These are phyloP conservation scores for Pocillopora meandrina DNA, from an alignment of 92 coral and sea anemone genomes.

Conservation along the genomic window DNA sequence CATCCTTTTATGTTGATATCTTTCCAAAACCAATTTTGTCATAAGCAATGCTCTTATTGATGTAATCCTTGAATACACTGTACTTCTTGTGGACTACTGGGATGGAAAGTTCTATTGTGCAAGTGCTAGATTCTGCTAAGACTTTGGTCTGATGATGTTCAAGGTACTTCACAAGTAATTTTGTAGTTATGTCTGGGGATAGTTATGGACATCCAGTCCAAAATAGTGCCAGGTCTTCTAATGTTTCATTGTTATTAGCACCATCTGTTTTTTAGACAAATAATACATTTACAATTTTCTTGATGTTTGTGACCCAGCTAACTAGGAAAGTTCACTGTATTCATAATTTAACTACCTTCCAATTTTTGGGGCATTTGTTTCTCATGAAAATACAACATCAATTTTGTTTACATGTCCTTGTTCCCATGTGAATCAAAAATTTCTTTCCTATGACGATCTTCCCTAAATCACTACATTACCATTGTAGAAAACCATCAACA, in stretches of 20 bases:
- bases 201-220: slow-evolving; percentile 38
- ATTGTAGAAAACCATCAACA: too few species aligned
- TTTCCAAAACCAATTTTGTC: slow-evolving; percentile 48
- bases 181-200: background rate
- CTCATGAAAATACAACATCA: background rate
- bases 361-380: background rate
- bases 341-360: background rate
- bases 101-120: slow-evolving; percentile 11
- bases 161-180: slow-evolving; percentile 22
- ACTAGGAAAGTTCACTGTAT: too few species aligned
- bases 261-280: background rate
- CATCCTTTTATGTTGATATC: background rate
- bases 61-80: slow-evolving; percentile 30
- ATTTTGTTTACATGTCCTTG: background rate
- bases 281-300: too few species aligned
- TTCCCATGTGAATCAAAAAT: background rate
- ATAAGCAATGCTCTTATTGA: slow-evolving; percentile 29
- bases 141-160: slow-evolving; percentile 19
- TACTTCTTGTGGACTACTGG: slow-evolving; percentile 17
- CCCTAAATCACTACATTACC: too few species aligned
- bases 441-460: background rate
- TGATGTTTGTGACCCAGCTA: too few species aligned
- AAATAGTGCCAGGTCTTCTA: slow-evolving; percentile 32
- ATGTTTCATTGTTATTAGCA: slow-evolving; percentile 17
- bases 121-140: slow-evolving; percentile 55